Evolutionary conservation across 64 coral and sea anemone genomes (phyloP), one percentile per base, ranked within the genome.

Genomic region (Catalaphyllia jardinei): DNA sequence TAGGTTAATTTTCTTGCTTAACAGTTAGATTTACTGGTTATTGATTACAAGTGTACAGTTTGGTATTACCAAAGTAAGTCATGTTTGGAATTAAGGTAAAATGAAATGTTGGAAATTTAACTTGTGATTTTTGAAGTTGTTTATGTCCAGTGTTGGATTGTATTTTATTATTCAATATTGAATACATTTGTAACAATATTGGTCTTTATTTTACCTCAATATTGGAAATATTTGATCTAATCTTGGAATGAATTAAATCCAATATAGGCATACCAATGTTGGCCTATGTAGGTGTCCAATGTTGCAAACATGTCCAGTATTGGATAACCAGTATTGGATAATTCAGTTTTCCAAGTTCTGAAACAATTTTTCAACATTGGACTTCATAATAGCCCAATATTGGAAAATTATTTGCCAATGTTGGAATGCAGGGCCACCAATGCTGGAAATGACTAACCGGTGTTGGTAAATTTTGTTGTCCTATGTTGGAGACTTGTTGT

Each of bases 371-470:
- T 38, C 60, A 18, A 85, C 31, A 22, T 33, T 67, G 25, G 81
- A 30, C 19, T 3, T 64, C 25, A 20, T 46, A 35, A 35, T 10
- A 2, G 46, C 50, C 83, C 64, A 86, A 17, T 71, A 33, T 72
- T 86, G 83, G 83, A 67, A 67, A 80, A 1, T 31, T 83, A 31
- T 83, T 64, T 24, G 18, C 55, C 62, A 29, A 62, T 62, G n/a
- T 67, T 62, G 62, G 55, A 83, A 12, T 83, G 75, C 46, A 8
- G 10, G 46, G 16, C 74, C 74, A 76, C 10, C 46, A 35, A 42
- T 74, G 72, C 72, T 74, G 72, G 72, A 24, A 80, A 59, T 80
- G 51, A 52, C 20, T 20, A 55, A 31, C 4, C 57, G 25, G 61
- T 28, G 19, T 83, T 83, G 79, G 79, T 29, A 62, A 60, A 60